Percentiles rank a stretch among this genome's conserved stretches.
These are phyloP conservation scores for Syngnathus scovelli DNA, from an alignment of 2,113 vertebrate species.

Conservation along the genomic window DNA sequence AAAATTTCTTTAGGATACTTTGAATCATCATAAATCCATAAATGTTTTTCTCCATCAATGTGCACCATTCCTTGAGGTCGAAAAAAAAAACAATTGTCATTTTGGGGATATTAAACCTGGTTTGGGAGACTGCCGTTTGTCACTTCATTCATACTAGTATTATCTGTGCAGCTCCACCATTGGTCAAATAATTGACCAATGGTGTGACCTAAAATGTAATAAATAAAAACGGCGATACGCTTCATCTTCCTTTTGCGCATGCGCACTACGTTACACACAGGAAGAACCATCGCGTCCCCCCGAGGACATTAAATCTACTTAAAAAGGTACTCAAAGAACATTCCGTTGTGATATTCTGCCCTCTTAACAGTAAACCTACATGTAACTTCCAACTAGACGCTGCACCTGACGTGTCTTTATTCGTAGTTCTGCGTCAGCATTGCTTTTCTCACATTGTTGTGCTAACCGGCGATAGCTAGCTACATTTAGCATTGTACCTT, in stretches of 20 bases:
- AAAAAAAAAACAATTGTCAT: too few species aligned
- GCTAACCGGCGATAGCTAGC: constrained; percentile 59
- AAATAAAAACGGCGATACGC: not conserved
- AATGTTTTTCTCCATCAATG: too few species aligned
- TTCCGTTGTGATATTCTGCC: not conserved
- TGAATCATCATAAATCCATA: too few species aligned
- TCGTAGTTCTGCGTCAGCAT: not conserved
- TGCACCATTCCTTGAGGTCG: too few species aligned
- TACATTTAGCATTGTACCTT: constrained; percentile 20
- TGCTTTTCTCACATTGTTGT: constrained; percentile 33
- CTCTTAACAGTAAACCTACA: not conserved
- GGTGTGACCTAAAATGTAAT: not conserved
- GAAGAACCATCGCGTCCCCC: constrained; percentile 30
- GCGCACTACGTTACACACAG: constrained; percentile 17
- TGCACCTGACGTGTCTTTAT: not conserved
- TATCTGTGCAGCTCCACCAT: not conserved
- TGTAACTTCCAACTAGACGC: not conserved
- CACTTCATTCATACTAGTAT: not conserved
- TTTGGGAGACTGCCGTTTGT: not conserved
- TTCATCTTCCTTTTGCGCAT: constrained; percentile 39
- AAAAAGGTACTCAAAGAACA: constrained; percentile 45
- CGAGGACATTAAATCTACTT: constrained; percentile 39
- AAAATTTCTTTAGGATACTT: too few species aligned
- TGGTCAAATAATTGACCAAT: constrained; percentile 30
- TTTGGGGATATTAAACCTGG: not conserved